These are phyloP conservation scores for Buathra laborator DNA, from an alignment of 2,888 invertebrate species.

Conservation along the genomic window DNA sequence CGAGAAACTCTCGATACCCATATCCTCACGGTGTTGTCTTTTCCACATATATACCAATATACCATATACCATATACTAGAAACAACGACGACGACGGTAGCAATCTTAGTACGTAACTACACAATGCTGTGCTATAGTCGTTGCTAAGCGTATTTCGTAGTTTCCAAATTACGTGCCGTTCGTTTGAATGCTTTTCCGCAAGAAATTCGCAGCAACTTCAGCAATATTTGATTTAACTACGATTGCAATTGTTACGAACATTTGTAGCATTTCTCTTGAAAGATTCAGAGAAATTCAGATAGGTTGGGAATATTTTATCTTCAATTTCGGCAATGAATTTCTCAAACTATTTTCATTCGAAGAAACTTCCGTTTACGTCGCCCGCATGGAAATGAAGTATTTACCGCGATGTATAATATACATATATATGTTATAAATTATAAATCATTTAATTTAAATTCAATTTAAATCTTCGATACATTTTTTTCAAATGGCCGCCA, in stretches of 20 bases:
- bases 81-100: conserved; percentile 17
- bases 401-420: too few species aligned
- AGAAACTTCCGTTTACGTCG: too few species aligned
- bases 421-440: too few species aligned
- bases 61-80: not conserved
- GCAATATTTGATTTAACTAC: conserved; percentile 49
- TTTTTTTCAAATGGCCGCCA: too few species aligned
- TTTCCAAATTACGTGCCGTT: conserved; percentile 64
- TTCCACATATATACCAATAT: not conserved
- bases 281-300: not conserved
- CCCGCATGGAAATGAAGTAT: too few species aligned
- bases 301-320: too few species aligned
- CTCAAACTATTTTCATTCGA: too few species aligned
- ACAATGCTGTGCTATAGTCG: conserved; percentile 7
- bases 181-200: conserved; percentile 48
- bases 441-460: too few species aligned
- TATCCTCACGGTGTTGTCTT: conserved; percentile 11
- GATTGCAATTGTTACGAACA: conserved; percentile 17
- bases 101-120: conserved; percentile 23
- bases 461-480: too few species aligned
- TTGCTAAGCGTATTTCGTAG: conserved; percentile 26
- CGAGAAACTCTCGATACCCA: conserved; percentile 30
- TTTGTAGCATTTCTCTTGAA: not conserved
- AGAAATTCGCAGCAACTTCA: not conserved
- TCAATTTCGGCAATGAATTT: too few species aligned